Percentiles rank a stretch among this genome's conserved stretches.
These are phyloP conservation scores for Drosophila fulvimacula DNA, from an alignment of 2,888 invertebrate species.

Conservation along the genomic window DNA sequence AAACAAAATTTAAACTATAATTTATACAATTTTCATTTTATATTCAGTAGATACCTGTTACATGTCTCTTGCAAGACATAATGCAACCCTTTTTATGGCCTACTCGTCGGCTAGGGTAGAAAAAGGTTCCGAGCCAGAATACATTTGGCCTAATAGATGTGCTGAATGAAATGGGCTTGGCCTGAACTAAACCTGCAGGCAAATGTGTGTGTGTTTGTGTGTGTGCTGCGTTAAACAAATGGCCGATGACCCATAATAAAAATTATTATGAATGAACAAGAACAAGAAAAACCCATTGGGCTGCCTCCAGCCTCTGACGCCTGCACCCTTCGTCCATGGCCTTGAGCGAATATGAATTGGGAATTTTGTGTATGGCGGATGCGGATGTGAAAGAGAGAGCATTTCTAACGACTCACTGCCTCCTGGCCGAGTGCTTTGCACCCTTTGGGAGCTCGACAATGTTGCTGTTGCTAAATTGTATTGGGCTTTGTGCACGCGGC, in stretches of 20 bases:
- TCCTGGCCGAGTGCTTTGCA: constrained; percentile 17
- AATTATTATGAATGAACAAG: constrained; percentile 80
- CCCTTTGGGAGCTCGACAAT: constrained; percentile 50
- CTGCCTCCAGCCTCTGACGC: not conserved
- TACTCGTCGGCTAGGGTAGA: constrained; percentile 8
- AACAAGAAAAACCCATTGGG: constrained; percentile 77
- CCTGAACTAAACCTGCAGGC: constrained; percentile 44
- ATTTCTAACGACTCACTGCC: constrained; percentile 28
- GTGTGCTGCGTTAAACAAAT: constrained; percentile 72
- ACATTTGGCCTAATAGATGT: constrained; percentile 77
- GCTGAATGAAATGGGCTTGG: constrained; percentile 67
- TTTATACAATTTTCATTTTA: not conserved
- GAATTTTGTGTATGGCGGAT: constrained; percentile 1
- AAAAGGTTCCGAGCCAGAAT: constrained; percentile 56
- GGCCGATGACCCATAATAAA: constrained; percentile 81
- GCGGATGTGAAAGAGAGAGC: constrained; percentile 10
- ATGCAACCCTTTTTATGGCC: constrained; percentile 2
- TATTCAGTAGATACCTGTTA: not conserved
- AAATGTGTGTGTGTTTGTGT: constrained; percentile 22
- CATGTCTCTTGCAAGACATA: not conserved
- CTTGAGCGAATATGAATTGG: constrained; percentile 36
- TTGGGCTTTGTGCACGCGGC: constrained; percentile 47
- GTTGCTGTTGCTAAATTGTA: constrained; percentile 46
- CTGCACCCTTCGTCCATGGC: constrained; percentile 12
- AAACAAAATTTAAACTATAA: not conserved